Base-by-base conservation (phyloP, 1,140 invertebrate species). In the Aphaenogaster ashmeadi region DNA sequence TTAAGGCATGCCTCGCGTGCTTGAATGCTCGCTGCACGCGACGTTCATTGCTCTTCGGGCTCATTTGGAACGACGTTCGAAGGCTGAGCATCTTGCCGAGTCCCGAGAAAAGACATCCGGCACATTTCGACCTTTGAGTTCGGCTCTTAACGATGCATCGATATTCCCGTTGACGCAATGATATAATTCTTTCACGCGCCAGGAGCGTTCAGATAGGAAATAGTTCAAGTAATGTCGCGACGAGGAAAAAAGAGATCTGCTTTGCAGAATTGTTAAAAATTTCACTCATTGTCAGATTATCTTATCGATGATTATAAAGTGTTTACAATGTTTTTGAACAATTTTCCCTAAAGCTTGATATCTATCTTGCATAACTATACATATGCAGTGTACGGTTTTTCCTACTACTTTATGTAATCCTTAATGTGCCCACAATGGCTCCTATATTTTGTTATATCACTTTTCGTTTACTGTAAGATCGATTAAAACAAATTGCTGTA, bases 11-110 rank as follows among this genome's bases (percentile, higher is more conserved):
- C 58, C 18, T 62, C 60, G 47, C 77, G 84, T 79, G 72, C 67
- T 79, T 84, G 58, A 84, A 56, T 44, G 81, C 86, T 85, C 54
- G 71, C 74, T 75, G 72, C 86, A 80, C 60, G 77, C 78, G 89
- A 89, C 89, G 77, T 81, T 90, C 78, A 88, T 88, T 89, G 88
- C 79, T 71, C 54, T 33, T 67, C 79, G 64, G 2, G 78, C 11
- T 77, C 77, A 69, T 88, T 58, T 67, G 78, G 58, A 66, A 52
- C 86, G 64, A 85, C 27, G 54, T 47, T 15, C 47, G 74, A 66
- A 86, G 56, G 60, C 13, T 79, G 60, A 54, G 41, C 21, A 33
- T 50, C 47, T 56, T 27, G 38, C 27, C 33, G 15, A 69, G 44
- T 38, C 52, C 0, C 0, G 27, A 36, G 69, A 87, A 86, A 60